A percentile compares a stretch with the other conserved stretches of the same genome.
Evolutionary conservation across 2,113 vertebrate genomes (phyloP).

Genomic region (Cavia aperea): DNA sequence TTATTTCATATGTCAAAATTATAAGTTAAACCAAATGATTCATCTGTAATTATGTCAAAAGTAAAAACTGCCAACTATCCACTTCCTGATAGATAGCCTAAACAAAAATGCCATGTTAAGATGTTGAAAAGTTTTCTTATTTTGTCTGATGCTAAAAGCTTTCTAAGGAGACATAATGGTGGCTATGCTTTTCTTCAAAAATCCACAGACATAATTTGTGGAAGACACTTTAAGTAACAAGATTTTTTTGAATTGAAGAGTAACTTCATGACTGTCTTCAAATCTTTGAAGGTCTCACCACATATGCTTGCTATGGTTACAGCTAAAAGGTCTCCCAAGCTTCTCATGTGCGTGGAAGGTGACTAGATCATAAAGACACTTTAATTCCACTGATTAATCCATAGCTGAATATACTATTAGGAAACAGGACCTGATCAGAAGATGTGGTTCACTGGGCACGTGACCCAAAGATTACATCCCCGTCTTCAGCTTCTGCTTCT

Average conservation of each 20-base stretch:
- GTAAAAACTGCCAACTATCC: conserved; percentile 2
- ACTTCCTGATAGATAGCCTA: conserved; percentile 18
- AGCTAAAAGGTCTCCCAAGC: background rate
- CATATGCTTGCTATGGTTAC: background rate
- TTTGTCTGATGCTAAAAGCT: background rate
- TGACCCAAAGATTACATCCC: background rate
- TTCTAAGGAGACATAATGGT: background rate
- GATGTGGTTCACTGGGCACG: background rate
- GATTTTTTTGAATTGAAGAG: background rate
- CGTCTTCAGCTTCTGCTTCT: background rate
- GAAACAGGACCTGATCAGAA: background rate
- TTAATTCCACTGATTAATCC: background rate
- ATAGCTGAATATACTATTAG: background rate
- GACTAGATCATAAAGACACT: background rate
- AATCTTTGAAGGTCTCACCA: background rate
- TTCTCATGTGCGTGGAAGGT: background rate
- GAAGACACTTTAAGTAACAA: background rate
- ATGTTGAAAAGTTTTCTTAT: background rate
- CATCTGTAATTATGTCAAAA: conserved; percentile 44
- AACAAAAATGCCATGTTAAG: background rate
- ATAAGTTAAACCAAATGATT: conserved; percentile 48
- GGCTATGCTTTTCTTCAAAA: conserved; percentile 17
- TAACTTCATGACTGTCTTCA: background rate
- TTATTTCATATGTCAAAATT: conserved; percentile 42
- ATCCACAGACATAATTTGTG: background rate